A percentile compares a stretch with the other conserved stretches of the same genome.
These are phyloP conservation scores for Listrodromus nycthemerus DNA, from an alignment of 2,888 invertebrate genomes.

Conservation along the genomic window DNA sequence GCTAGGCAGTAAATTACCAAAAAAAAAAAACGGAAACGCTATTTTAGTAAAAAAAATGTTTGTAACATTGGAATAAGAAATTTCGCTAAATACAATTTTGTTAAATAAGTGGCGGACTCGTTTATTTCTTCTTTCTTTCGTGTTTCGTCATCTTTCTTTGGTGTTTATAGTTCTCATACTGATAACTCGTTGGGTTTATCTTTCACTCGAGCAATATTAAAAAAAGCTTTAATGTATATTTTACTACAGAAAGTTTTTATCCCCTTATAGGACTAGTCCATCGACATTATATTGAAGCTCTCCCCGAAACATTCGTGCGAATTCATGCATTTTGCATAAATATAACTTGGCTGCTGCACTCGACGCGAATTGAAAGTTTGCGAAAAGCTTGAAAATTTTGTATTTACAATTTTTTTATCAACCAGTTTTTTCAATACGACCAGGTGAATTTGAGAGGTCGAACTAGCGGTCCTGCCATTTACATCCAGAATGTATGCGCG, in stretches of 20 bases:
- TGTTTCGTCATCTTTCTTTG: too few species aligned
- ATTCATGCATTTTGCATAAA: not conserved
- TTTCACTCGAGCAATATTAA: conserved; percentile 2
- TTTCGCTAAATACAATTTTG: too few species aligned
- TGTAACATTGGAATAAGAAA: too few species aligned
- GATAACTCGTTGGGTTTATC: not conserved
- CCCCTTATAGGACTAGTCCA: too few species aligned
- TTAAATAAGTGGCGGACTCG: too few species aligned
- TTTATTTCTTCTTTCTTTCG: too few species aligned
- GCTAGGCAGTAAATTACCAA: not conserved
- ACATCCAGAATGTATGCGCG: too few species aligned
- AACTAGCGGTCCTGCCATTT: not conserved
- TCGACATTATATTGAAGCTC: not conserved
- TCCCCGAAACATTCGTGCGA: not conserved
- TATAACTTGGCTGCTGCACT: not conserved
- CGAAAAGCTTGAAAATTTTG: not conserved
- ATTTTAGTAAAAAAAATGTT: too few species aligned
- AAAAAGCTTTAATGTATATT: not conserved
- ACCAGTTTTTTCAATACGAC: too few species aligned
- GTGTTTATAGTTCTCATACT: too few species aligned
- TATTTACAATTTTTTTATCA: not conserved
- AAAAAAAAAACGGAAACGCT: not conserved
- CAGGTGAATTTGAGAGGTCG: not conserved
- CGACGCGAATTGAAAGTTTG: not conserved
- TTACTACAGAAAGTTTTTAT: too few species aligned